Evolutionary conservation across 2,797 vertebrate species (phyloP), one percentile per base, ranked within the genome.

Genomic region (Scolopax rusticola): DNA sequence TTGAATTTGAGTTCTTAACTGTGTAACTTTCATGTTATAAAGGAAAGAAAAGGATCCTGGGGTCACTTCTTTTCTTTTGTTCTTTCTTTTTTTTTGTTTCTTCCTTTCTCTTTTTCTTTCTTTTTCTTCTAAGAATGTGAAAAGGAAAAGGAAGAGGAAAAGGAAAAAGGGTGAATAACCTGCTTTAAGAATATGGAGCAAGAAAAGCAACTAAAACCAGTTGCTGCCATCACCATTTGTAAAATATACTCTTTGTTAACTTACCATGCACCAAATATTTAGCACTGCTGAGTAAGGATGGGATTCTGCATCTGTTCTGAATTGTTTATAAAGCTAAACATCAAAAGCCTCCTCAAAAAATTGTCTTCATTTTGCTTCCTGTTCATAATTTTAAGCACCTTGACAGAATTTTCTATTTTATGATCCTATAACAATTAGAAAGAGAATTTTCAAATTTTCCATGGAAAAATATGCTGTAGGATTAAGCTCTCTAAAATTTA

Each of bases 91-190:
- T 8, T 15, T 41, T 41, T 41, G 14, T 41, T 41, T 41, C 41
- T 41, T 41, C 40, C 40, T 41, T 41, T 15, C 40, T 41, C 15
- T 15, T 15, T 41, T 41, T 15, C 40, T 41, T 41, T 15, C 40
- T 41, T 10, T 43, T 13, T 36, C 10, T 47, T 53, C 19, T 20
- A 30, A 25, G 12, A 30, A 30, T 23, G 1, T 14, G 18, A 68
- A 30, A 43, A 9, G 3, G 17, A 48, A 80, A 73, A 68, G 1
- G 18, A 68, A 30, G 40, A 9, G 3, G 17, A 48, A 80, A 73
- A 68, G 1, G 1, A 56, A 68, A 70, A 67, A 41, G 5, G 13
- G 2, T 45, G 0, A 64, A 38, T n/a, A 41, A 15, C 11, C 6
- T 53, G 3, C 9, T 85, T 70, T 59, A 64, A 56, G 27, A 54